A percentile compares a stretch with the other conserved stretches of the same genome.
Evolutionary conservation across 2,888 invertebrate species (phyloP).

Genomic region (Melinopterus prodromus): DNA sequence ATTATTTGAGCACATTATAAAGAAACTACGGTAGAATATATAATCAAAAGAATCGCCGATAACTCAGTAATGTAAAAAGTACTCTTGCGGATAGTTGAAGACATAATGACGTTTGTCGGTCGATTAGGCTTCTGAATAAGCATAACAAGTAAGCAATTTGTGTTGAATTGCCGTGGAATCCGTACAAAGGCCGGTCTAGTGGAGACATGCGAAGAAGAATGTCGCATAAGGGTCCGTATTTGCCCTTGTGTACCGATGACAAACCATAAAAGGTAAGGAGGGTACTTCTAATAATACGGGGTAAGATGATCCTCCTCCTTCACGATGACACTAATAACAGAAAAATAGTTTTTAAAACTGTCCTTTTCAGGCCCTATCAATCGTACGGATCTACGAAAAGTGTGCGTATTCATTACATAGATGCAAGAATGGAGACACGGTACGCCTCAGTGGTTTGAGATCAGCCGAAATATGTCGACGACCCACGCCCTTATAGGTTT

Average conservation of each 20-base stretch:
- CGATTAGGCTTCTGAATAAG: neutral
- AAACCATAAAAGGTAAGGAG: neutral
- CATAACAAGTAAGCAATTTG: neutral
- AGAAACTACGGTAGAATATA: too few relatives aligned
- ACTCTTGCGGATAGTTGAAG: neutral
- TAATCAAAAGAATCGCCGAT: too few relatives aligned
- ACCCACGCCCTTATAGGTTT: neutral
- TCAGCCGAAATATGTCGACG: neutral
- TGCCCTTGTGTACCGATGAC: too few relatives aligned
- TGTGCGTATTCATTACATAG: neutral
- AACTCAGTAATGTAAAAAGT: neutral
- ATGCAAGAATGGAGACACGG: neutral
- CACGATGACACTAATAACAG: neutral
- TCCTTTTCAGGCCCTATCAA: neutral
- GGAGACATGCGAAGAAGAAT: neutral
- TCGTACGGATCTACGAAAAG: neutral
- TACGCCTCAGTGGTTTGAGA: neutral
- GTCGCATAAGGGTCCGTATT: neutral
- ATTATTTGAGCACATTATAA: too few relatives aligned
- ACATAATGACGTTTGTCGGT: neutral
- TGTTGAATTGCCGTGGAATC: neutral
- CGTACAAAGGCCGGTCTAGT: neutral
- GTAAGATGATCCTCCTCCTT: slow-evolving; percentile 4
- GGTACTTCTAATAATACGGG: neutral
- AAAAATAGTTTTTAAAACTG: slow-evolving; percentile 4